Base-by-base conservation (phyloP, 2,113 vertebrate genomes). In the Crocuta crocuta region DNA sequence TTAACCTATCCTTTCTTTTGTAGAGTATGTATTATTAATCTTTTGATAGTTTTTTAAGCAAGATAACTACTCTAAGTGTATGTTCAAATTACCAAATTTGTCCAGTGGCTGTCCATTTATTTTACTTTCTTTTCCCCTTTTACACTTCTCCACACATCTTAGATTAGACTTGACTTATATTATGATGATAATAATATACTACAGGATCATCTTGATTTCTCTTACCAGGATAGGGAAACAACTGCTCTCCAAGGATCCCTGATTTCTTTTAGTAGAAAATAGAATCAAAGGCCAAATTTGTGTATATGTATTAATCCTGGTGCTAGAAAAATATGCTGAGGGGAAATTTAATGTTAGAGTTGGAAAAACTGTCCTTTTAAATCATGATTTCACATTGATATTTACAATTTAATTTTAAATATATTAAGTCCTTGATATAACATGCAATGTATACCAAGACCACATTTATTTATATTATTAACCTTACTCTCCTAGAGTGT, bases 261-360 rank as follows among this genome's bases (percentile, higher is more conserved):
- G 66, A 61, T 86, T 93, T 68, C 19, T 95, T 73, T 86, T 89
- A 68, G 21, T 45, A 95, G 66, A 91, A 97, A 91, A 71, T 39
- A 66, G 43, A 80, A 92, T 71, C 87, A 87, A 89, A 91, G 5
- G n/a, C 2, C 71, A 58, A 85, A 91, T 74, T 8, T 83, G 13
- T 85, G 0, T 86, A 31, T 89, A 63, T 45, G 8, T 19, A n/a
- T 58, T 7, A 85, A 89, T 68, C 26, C 82, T 91, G 33, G 50
- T 78, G 26, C 2, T 91, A 78, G 24, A 81, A 89, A 84, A 92
- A 66, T 66, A 23, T 87, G 12, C 11, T 58, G 65, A 70, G 8
- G 33, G 21, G 15, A 80, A 79, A 87, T 76, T 73, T 39, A 88
- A 19, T 93, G n/a, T 88, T 10, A 78, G 7, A 89, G n/a, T 53